Percentiles rank a stretch among this genome's conserved stretches.
phyloP scores from a whole-genome alignment of 1,140 invertebrate genomes.

The Drosophila repleta region DNA sequence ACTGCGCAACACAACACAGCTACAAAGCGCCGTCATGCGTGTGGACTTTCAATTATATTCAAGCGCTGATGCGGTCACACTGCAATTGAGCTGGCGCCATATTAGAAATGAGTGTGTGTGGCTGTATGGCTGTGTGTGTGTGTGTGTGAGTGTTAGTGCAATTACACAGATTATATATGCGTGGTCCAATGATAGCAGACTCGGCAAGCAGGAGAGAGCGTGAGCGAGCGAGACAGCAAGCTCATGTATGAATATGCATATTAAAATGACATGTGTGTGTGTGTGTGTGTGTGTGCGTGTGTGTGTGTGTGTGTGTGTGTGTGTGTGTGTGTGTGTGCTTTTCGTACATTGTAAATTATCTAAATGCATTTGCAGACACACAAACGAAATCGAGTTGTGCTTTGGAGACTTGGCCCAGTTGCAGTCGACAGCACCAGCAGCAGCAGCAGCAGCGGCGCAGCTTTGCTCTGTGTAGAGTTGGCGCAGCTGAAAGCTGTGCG shows the following conservation, averaged over 20 bases:
- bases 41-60: conserved; percentile 30
- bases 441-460: too few relatives aligned
- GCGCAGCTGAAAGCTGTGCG: conserved; percentile 9
- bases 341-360: conserved; percentile 27
- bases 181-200: conserved; percentile 6
- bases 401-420: conserved; percentile 52
- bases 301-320: too few relatives aligned
- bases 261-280: too few relatives aligned
- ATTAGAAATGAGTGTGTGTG: conserved; percentile 2
- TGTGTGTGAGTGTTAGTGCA: conserved; percentile 3
- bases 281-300: too few relatives aligned
- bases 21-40: not conserved
- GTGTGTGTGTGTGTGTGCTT: conserved; percentile 7
- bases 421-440: conserved; percentile 33
- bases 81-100: conserved; percentile 8
- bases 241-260: not conserved
- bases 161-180: conserved; percentile 26
- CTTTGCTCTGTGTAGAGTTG: conserved; percentile 32
- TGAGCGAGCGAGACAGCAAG: not conserved
- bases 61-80: conserved; percentile 16
- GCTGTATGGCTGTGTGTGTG: not conserved
- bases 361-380: conserved; percentile 35
- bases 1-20: not conserved
- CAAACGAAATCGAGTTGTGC: conserved; percentile 42
- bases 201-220: not conserved